Evolutionary conservation across 2,797 vertebrate species (phyloP), one percentile per base, ranked within the genome.

Genomic region (Sphaeramia orbicularis): DNA sequence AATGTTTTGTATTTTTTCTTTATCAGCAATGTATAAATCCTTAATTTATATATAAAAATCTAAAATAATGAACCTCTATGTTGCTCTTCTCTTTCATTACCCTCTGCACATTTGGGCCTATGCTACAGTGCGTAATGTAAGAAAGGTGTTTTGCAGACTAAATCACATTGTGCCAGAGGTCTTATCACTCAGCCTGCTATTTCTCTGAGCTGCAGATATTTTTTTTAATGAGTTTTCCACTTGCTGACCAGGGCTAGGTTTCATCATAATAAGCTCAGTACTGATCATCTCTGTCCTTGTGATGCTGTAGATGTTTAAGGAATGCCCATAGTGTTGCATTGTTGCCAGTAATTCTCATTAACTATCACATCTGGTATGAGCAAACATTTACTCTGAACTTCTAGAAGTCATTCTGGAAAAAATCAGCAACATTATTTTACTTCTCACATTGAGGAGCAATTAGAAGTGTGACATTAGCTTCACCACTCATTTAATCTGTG

Each of bases 1-100:
- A 91, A 95, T 95, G 95, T 95, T 97, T 97, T 97, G 96, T 93
- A 92, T 92, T 92, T 92, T 92, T 93, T 90, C 90, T 91, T 91
- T 90, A 90, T 90, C 76, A 80, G 78, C 86, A 89, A 90, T 92
- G 90, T 92, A 93, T 87, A 91, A 91, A 92, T 89, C 86, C 84
- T 91, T 92, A 90, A 92, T 93, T 93, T 92, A 92, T 92, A 91
- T 91, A 92, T 89, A 93, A 93, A 24, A 91, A 92, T 76, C 72
- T 84, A 32, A 88, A 92, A 82, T 77, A 51, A 86, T 86, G 63
- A 83, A 47, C 55, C 49, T 49, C n/a, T 14, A 30, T 68, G 44
- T 75, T 71, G 16, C 44, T 59, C 8, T 61, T 78, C n/a, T 86
- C 11, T 54, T 82, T 78, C 53, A 11, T 65, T 11, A 52, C 56